Percentiles rank a stretch among this genome's conserved stretches.
Evolutionary conservation across 1,140 invertebrate genomes (phyloP).

Genomic region (Notospermus geniculatus): DNA sequence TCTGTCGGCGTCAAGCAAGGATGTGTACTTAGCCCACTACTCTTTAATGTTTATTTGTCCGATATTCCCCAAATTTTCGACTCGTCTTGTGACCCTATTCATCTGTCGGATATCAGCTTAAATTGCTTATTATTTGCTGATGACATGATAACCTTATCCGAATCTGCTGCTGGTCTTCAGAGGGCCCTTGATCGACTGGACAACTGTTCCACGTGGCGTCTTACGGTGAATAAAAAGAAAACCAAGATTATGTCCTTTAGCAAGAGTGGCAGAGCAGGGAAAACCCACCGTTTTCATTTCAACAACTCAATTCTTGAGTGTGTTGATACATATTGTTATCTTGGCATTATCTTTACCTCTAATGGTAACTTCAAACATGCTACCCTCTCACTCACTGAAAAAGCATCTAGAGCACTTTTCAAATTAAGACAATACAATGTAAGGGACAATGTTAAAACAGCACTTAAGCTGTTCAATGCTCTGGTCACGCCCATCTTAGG

Average conservation of each 20-base stretch:
- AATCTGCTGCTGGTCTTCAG: neutral
- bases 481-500: neutral
- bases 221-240: neutral
- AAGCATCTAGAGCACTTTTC: neutral
- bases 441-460: neutral
- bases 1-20: too few species aligned
- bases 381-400: neutral
- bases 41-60: too few species aligned
- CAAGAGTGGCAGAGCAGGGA: neutral
- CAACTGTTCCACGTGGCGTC: neutral
- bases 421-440: neutral
- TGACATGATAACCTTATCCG: neutral
- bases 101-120: neutral
- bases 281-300: neutral
- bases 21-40: too few species aligned
- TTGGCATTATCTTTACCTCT: neutral
- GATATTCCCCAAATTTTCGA: too few species aligned
- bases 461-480: neutral
- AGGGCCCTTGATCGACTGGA: neutral
- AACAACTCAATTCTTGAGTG: neutral
- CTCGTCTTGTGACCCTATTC: conserved; percentile 1
- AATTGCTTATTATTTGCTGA: neutral
- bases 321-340: neutral
- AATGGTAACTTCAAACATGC: neutral
- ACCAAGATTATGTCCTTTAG: neutral